A percentile compares a stretch with the other conserved stretches of the same genome.
Evolutionary conservation across 2,888 invertebrate species (phyloP).

Genomic region (Boloria selene): DNA sequence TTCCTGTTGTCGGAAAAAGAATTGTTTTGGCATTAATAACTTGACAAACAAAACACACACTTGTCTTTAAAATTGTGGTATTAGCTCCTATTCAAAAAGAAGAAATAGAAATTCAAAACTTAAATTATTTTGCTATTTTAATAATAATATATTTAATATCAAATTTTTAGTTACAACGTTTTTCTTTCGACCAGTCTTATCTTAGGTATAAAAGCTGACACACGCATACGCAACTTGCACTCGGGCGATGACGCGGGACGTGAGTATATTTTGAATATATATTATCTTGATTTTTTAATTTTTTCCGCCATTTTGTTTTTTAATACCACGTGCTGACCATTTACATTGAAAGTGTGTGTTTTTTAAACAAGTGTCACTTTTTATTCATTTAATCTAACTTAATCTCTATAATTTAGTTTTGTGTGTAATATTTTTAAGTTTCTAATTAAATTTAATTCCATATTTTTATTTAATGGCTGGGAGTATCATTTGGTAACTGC

Average conservation of each 20-base stretch:
- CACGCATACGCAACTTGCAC: slow-evolving; percentile 50
- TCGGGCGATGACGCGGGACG: slow-evolving; percentile 59
- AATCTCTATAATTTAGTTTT: too few relatives aligned
- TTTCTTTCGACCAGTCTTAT: slow-evolving; percentile 20
- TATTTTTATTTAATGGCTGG: too few relatives aligned
- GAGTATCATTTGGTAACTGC: too few relatives aligned
- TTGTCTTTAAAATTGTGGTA: neutral
- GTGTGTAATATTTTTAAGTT: too few relatives aligned
- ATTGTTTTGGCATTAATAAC: too few relatives aligned
- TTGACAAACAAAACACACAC: too few relatives aligned
- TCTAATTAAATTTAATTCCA: too few relatives aligned
- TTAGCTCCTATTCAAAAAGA: neutral
- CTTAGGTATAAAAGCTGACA: slow-evolving; percentile 51
- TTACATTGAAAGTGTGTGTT: neutral
- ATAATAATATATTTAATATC: neutral
- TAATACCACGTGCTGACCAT: slow-evolving; percentile 7
- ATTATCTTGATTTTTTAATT: slow-evolving; percentile 24
- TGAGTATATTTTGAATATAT: slow-evolving; percentile 49
- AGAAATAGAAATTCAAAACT: neutral
- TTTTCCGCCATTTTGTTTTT: slow-evolving; percentile 40
- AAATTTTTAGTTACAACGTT: slow-evolving; percentile 32
- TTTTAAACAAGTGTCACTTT: neutral
- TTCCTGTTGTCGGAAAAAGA: too few relatives aligned
- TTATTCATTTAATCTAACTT: neutral
- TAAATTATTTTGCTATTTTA: neutral